A percentile compares a stretch with the other conserved stretches of the same genome.
Conservation (phyloP, 2,888 invertebrate species). For the Brachypalpus laphriformis region DNA sequence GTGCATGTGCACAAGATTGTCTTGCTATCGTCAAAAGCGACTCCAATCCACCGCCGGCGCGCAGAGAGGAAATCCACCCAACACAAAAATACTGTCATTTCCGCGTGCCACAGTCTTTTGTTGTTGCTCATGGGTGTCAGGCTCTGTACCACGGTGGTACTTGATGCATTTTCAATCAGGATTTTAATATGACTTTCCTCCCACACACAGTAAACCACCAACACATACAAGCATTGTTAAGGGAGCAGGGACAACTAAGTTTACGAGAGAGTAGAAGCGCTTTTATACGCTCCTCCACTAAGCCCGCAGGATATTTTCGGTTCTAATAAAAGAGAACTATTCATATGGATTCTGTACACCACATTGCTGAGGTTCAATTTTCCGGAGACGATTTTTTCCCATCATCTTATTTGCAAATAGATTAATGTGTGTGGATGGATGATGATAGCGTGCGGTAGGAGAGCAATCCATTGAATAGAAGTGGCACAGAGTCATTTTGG, state of each 20-base stretch:
- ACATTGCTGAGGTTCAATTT: constrained; percentile 65
- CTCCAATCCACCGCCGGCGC: background rate
- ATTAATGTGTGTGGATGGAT: constrained; percentile 49
- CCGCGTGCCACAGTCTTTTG: constrained; percentile 44
- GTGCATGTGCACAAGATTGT: background rate
- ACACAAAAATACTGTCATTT: constrained; percentile 54
- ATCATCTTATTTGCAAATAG: constrained; percentile 46
- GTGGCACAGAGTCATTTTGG: constrained; percentile 58
- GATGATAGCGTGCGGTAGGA: background rate
- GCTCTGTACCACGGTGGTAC: constrained; percentile 17
- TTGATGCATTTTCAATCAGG: constrained; percentile 71
- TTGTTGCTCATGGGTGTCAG: constrained; percentile 8
- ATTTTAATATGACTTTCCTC: constrained; percentile 40
- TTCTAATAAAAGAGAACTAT: constrained; percentile 59
- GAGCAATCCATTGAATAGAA: constrained; percentile 49
- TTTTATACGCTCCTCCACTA: constrained; percentile 38
- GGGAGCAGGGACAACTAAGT: constrained; percentile 23
- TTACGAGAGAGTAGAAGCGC: constrained; percentile 37
- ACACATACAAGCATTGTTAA: constrained; percentile 23
- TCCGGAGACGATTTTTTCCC: constrained; percentile 43
- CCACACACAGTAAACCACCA: background rate
- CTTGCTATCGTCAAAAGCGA: constrained; percentile 17
- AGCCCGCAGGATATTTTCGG: constrained; percentile 55
- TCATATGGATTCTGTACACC: constrained; percentile 50
- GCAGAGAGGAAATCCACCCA: constrained; percentile 23